Conservation (phyloP, 1,140 invertebrate genomes). For the Nasonia longicornis region DNA sequence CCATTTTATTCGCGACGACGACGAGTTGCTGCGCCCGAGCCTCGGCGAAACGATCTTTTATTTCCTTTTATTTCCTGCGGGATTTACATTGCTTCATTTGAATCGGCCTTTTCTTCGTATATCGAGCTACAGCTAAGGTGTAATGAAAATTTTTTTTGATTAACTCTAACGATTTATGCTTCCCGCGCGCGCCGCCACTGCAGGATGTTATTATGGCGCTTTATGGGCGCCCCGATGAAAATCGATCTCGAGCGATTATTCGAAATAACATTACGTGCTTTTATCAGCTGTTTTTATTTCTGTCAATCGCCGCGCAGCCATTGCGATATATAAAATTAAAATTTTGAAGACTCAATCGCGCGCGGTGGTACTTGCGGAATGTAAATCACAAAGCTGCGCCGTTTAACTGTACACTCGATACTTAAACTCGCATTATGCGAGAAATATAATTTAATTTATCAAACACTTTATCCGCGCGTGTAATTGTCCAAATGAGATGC, state of each 20-base stretch:
- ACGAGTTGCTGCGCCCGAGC: neutral
- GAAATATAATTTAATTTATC: neutral
- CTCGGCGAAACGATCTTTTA: neutral
- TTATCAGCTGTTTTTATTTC: neutral
- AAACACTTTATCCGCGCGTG: neutral
- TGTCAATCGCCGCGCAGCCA: neutral
- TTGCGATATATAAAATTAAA: neutral
- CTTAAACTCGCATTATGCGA: neutral
- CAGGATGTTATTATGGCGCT: conserved; percentile 9
- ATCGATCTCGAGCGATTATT: conserved; percentile 2
- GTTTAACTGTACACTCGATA: neutral
- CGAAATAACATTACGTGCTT: neutral
- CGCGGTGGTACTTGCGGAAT: too few species aligned
- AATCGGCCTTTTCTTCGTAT: conserved; percentile 18
- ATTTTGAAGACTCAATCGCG: conserved; percentile 6
- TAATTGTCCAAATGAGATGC: neutral
- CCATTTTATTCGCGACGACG: neutral
- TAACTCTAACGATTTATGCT: conserved; percentile 2
- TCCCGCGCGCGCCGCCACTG: neutral
- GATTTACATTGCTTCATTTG: conserved; percentile 33
- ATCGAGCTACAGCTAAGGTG: neutral
- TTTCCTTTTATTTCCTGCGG: conserved; percentile 18
- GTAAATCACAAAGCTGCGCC: neutral
- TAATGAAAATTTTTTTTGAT: conserved; percentile 26
- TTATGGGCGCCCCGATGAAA: neutral